These are phyloP conservation scores for Drosophila histrio DNA, from an alignment of 2,888 invertebrate genomes.

Conservation along the genomic window DNA sequence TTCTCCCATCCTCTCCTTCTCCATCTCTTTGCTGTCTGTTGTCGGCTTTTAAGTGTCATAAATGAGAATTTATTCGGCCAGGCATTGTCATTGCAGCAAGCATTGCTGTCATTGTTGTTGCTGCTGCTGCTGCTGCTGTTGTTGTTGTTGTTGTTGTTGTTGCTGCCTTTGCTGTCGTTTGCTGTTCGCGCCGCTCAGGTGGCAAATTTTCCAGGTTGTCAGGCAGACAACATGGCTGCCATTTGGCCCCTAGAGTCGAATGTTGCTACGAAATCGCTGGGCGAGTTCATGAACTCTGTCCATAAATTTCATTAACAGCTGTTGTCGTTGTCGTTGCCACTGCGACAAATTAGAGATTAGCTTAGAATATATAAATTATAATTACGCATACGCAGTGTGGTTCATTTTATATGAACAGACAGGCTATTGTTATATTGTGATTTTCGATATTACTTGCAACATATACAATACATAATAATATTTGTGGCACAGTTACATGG, in stretches of 20 bases:
- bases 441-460: slow-evolving; percentile 9
- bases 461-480: slow-evolving; percentile 24
- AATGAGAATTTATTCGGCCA: slow-evolving; percentile 78
- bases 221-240: slow-evolving; percentile 47
- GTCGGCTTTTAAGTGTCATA: slow-evolving; percentile 76
- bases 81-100: slow-evolving; percentile 71
- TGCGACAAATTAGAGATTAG: slow-evolving; percentile 71
- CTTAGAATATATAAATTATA: slow-evolving; percentile 63
- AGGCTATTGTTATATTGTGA: slow-evolving; percentile 32
- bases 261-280: slow-evolving; percentile 30
- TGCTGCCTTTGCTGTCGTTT: slow-evolving; percentile 29
- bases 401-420: background rate
- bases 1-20: background rate
- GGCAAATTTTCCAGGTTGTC: slow-evolving; percentile 65
- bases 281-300: slow-evolving; percentile 68
- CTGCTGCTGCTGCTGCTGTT: slow-evolving; percentile 9
- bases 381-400: slow-evolving; percentile 63
- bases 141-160: slow-evolving; percentile 9
- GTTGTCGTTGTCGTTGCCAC: slow-evolving; percentile 33
- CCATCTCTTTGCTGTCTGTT: slow-evolving; percentile 29
- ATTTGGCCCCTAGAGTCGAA: slow-evolving; percentile 36
- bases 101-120: slow-evolving; percentile 32
- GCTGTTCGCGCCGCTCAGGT: slow-evolving; percentile 52
- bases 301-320: slow-evolving; percentile 79
- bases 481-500: slow-evolving; percentile 49